Percentiles rank a stretch among this genome's conserved stretches.
These are phyloP conservation scores for Molossus alvarezi DNA, from an alignment of 2,797 vertebrate species.

Conservation along the genomic window DNA sequence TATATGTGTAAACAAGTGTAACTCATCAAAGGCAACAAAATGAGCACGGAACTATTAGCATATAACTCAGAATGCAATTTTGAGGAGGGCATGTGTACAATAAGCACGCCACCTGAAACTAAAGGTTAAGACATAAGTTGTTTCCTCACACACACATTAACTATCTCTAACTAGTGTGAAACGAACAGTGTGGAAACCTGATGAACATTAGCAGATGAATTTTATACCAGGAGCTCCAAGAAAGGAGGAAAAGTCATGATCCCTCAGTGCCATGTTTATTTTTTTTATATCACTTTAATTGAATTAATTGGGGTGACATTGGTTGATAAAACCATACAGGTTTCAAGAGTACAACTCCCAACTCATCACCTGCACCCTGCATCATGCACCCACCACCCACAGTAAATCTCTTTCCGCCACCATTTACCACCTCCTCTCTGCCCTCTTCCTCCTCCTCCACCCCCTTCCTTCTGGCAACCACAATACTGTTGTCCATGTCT, in stretches of 20 bases:
- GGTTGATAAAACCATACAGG: background rate
- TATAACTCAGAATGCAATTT: constrained; percentile 68
- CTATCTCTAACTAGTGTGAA: constrained; percentile 58
- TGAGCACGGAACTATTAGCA: constrained; percentile 72
- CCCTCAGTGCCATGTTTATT: constrained; percentile 64
- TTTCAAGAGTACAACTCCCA: no score
- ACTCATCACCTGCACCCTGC: background rate
- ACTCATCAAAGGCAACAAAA: constrained; percentile 87
- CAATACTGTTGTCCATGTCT: background rate
- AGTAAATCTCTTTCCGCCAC: background rate
- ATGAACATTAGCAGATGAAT: constrained; percentile 74
- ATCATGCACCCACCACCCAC: background rate
- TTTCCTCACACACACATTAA: constrained; percentile 87
- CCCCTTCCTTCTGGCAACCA: background rate
- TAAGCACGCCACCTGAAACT: constrained; percentile 79
- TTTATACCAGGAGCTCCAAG: constrained; percentile 85
- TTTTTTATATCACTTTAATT: background rate
- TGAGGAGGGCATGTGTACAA: constrained; percentile 65
- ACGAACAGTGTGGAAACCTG: constrained; percentile 81
- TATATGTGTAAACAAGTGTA: constrained; percentile 85
- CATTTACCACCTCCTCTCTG: background rate
- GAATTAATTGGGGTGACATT: background rate
- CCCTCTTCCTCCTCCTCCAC: background rate
- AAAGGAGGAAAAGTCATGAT: constrained; percentile 86
- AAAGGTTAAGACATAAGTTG: constrained; percentile 79